Evolutionary conservation across 2,797 vertebrate genomes (phyloP).

Genomic region (Eupleurogrammus muticus): DNA sequence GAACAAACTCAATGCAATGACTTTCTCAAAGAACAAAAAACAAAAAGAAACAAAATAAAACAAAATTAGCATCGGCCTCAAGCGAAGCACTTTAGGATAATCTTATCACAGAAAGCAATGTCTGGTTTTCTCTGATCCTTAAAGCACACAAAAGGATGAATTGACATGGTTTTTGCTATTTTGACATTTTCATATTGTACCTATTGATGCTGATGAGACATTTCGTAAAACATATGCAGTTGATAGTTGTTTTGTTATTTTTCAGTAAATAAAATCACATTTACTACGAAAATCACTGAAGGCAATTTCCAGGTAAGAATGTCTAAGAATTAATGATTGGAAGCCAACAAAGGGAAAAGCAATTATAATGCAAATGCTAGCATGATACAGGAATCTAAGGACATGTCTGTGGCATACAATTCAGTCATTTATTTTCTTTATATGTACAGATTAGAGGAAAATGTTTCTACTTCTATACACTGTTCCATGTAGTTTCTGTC

Average conservation of each 20-base stretch:
- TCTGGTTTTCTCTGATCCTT: slow-evolving; percentile 50
- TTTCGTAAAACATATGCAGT: slow-evolving; percentile 40
- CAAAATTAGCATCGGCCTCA: slow-evolving; percentile 29
- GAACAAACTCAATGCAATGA: slow-evolving; percentile 23
- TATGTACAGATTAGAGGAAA: slow-evolving; percentile 93
- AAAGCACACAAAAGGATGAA: slow-evolving; percentile 40
- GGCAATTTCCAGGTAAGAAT: slow-evolving; percentile 54
- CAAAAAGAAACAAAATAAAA: slow-evolving; percentile 7
- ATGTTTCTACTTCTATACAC: slow-evolving; percentile 89
- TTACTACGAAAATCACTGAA: slow-evolving; percentile 57
- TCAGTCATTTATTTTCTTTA: slow-evolving; percentile 87
- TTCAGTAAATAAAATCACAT: slow-evolving; percentile 71
- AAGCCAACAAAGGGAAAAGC: slow-evolving; percentile 53
- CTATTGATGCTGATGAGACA: slow-evolving; percentile 35
- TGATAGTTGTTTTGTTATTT: slow-evolving; percentile 44
- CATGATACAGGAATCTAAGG: slow-evolving; percentile 77
- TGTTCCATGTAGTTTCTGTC: slow-evolving; percentile 83
- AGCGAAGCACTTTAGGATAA: slow-evolving; percentile 37
- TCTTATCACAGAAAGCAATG: slow-evolving; percentile 27
- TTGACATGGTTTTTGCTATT: slow-evolving; percentile 26
- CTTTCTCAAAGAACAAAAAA: neutral
- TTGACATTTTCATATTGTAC: slow-evolving; percentile 38
- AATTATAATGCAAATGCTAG: slow-evolving; percentile 73
- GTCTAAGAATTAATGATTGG: slow-evolving; percentile 63
- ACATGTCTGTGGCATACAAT: slow-evolving; percentile 79